Base-by-base conservation (phyloP, 2,888 invertebrate genomes). In the Drosophila limbata region DNA sequence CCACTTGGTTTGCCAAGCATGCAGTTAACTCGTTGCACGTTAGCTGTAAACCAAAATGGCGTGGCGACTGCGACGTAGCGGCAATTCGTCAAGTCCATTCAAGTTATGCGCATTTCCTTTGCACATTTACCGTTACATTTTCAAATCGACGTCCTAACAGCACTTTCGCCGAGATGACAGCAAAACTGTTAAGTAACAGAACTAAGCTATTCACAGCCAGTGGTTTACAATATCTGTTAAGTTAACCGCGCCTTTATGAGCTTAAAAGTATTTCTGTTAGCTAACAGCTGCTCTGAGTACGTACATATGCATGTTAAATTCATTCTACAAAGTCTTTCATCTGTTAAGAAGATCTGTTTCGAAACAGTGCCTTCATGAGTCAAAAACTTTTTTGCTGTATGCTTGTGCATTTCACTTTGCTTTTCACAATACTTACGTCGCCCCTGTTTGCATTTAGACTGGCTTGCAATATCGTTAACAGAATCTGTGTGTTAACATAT, bases 21-120 rank as follows among this genome's bases (percentile, higher is more conserved):
- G 74, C 65, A 69, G 57, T 47, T 15, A 65, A 47, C 68, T 66
- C 68, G 69, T 67, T 52, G 73, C 64, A 66, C 63, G 64, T 68
- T 65, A 76, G 70, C 63, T 50, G 45, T 50, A 77, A 77, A 73
- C 57, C 77, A 77, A 77, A 67, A 50, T 61, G 69, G 69, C 77
- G 77, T 73, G 77, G 77, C 73, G 28, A 28, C 28, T 28, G 28
- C 28, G 28, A 67, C 77, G 77, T 73, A 73, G 77, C 73, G 56
- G 44, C 52, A 52, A 48, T 73, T 71, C 75, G 75, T 76, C 75
- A 76, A 76, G 76, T 76, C 76, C 77, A 72, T 74, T 74, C 84
- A 83, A 83, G 83, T 83, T 83, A 85, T 85, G 84, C 84, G 72
- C 86, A 83, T 85, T 84, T 84, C 86, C 86, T 85, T 85, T 84